phyloP scores from a whole-genome alignment of 2,888 invertebrate species.

The Unio pictorum region DNA sequence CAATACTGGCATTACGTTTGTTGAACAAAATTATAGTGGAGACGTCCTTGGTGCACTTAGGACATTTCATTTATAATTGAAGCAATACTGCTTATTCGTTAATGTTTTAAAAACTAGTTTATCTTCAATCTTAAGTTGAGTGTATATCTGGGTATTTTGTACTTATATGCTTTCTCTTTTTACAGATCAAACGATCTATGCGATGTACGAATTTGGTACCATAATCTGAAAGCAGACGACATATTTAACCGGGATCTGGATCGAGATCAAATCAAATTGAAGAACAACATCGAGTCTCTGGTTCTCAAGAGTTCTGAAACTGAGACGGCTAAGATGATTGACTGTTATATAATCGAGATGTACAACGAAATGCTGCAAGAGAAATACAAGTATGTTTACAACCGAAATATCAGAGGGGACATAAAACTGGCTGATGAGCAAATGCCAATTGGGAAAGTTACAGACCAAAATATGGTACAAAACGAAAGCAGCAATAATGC shows the following conservation, averaged over 20 bases:
- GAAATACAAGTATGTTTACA: conserved; percentile 10
- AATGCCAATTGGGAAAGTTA: not conserved
- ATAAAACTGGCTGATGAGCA: not conserved
- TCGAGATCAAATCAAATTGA: conserved; percentile 25
- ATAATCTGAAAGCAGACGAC: conserved; percentile 38
- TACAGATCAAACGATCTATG: conserved; percentile 22
- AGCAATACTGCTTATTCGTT: no score
- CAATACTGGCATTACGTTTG: no score
- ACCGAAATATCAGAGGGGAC: conserved; percentile 3
- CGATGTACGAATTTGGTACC: conserved; percentile 50
- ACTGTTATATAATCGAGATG: conserved; percentile 36
- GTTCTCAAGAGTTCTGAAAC: conserved; percentile 25
- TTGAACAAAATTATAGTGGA: no score
- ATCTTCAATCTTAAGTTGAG: no score
- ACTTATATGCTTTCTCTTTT: not conserved
- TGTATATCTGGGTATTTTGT: not conserved
- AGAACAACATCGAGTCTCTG: conserved; percentile 32
- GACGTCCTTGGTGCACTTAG: no score
- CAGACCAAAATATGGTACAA: not conserved
- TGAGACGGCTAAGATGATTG: conserved; percentile 12
- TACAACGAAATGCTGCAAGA: conserved; percentile 35
- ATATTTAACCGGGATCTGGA: conserved; percentile 34
- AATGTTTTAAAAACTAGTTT: no score
- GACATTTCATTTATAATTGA: no score
- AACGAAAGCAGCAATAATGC: not conserved